Evolutionary conservation across 2,113 vertebrate species (phyloP).

Genomic region (Chauna torquata): DNA sequence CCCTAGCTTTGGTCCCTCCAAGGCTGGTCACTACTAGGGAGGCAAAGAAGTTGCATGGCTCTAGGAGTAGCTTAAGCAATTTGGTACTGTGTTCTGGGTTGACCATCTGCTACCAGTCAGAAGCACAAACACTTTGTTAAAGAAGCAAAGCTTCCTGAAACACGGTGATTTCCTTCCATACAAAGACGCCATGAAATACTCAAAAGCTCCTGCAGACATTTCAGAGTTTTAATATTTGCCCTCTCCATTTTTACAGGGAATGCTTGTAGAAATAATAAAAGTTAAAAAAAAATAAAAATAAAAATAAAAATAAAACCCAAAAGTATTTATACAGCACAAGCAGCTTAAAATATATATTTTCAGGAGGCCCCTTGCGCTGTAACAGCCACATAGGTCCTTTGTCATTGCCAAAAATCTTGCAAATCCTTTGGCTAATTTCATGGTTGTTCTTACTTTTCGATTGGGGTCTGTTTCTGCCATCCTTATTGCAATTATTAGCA

Average conservation of each 20-base stretch:
- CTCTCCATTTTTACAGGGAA: not conserved
- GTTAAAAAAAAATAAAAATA: not conserved
- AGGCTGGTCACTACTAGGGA: not conserved
- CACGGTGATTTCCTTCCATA: not conserved
- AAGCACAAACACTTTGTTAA: conserved; percentile 1
- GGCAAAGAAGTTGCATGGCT: not conserved
- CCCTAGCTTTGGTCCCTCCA: not conserved
- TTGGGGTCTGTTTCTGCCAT: not conserved
- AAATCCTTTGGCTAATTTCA: conserved; percentile 3
- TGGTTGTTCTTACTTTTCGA: not conserved
- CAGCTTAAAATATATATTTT: not conserved
- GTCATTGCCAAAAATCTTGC: not conserved
- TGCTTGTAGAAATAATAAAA: not conserved
- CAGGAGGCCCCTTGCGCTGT: not conserved
- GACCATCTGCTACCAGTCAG: not conserved
- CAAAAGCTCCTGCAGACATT: not conserved
- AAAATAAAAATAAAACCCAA: not conserved
- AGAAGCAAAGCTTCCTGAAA: conserved; percentile 9
- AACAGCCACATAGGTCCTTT: not conserved
- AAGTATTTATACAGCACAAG: not conserved
- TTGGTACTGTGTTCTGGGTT: not conserved
- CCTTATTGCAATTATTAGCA: not conserved
- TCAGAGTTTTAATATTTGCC: not conserved
- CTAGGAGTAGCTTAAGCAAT: not conserved
- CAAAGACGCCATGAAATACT: not conserved